phyloP scores from a whole-genome alignment of 2,113 vertebrate species.

The Xiphophorus hellerii region DNA sequence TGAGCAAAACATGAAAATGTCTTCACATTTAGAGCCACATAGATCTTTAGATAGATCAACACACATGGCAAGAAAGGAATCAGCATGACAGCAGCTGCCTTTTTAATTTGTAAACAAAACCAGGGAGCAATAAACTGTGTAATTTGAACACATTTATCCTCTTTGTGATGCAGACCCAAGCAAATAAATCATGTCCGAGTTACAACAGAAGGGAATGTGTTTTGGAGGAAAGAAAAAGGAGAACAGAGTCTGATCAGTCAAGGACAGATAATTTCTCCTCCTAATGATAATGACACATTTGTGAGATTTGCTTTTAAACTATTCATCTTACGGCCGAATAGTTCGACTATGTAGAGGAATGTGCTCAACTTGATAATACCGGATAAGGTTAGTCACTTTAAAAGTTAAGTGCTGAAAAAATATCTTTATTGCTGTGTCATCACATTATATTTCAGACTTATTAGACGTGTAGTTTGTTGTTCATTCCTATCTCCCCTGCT shows the following conservation, averaged over 20 bases:
- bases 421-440: not conserved
- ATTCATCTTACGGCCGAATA: too few species aligned
- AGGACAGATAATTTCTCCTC: conserved; percentile 49
- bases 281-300: conserved; percentile 35
- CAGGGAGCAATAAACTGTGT: conserved; percentile 33
- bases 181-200: conserved; percentile 57
- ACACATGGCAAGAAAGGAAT: too few species aligned
- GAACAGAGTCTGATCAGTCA: conserved; percentile 40
- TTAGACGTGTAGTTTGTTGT: not conserved
- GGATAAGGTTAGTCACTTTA: not conserved
- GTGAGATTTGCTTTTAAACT: not conserved
- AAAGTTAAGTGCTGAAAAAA: not conserved
- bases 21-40: not conserved
- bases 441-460: not conserved
- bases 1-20: not conserved
- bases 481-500: not conserved
- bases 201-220: conserved; percentile 20
- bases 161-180: conserved; percentile 39
- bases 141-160: conserved; percentile 27
- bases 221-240: conserved; percentile 56
- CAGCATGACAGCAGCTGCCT: not conserved
- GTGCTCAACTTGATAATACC: not conserved
- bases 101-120: conserved; percentile 29
- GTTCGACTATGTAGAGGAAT: not conserved
- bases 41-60: too few species aligned